phyloP scores from a whole-genome alignment of 2,113 vertebrate species.

The Scomber japonicus region DNA sequence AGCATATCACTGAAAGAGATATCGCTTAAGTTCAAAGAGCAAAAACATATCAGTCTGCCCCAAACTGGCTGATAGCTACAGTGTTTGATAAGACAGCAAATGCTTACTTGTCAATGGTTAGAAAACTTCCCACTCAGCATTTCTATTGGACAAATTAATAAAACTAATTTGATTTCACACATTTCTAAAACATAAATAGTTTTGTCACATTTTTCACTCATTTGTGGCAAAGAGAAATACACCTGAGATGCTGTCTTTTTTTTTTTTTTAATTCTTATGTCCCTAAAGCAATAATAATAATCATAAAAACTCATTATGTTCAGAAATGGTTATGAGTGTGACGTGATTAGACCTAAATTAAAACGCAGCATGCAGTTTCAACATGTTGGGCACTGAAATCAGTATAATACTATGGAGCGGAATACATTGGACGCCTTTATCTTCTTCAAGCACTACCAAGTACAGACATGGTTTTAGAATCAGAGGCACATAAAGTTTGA shows the following conservation, averaged over 20 bases:
- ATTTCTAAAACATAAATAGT: constrained; percentile 33
- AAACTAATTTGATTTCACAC: constrained; percentile 18
- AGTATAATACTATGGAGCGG: constrained; percentile 61
- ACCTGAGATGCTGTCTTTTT: constrained; percentile 67
- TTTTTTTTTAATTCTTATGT: constrained; percentile 11
- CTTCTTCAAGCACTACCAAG: constrained; percentile 67
- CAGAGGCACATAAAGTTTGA: constrained; percentile 79
- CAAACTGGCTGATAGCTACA: constrained; percentile 23
- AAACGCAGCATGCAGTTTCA: constrained; percentile 73
- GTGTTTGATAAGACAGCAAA: constrained; percentile 48
- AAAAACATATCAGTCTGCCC: constrained; percentile 19
- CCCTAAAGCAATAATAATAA: constrained; percentile 24
- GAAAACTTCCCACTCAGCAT: constrained; percentile 28
- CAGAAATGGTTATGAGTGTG: constrained; percentile 46
- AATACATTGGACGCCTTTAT: constrained; percentile 64
- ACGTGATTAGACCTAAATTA: constrained; percentile 44
- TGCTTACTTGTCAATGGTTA: constrained; percentile 11
- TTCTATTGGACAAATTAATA: constrained; percentile 21
- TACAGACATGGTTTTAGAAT: constrained; percentile 77
- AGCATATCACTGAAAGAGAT: constrained; percentile 35
- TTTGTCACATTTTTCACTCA: constrained; percentile 29
- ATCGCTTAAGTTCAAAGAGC: constrained; percentile 50
- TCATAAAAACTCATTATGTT: constrained; percentile 35
- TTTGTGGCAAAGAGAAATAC: constrained; percentile 49
- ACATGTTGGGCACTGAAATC: constrained; percentile 63